Conservation (phyloP, 2,113 vertebrate genomes). For the Dromas ardeola region DNA sequence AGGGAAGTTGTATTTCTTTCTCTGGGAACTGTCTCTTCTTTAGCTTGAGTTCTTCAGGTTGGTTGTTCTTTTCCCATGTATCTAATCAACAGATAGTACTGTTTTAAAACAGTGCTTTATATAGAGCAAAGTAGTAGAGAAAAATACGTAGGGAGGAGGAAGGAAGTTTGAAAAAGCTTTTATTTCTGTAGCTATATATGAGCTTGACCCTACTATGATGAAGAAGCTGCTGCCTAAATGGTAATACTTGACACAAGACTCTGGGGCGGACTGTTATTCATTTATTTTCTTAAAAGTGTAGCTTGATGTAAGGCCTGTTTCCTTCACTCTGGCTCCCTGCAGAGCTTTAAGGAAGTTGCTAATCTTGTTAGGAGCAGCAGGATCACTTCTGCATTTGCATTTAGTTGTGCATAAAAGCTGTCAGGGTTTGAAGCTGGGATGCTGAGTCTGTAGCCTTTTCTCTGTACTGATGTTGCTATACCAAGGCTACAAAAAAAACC, state of each 20-base stretch:
- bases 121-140: fast-evolving
- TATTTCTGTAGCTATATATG: neutral
- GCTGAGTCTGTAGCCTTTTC: neutral
- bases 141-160: fast-evolving
- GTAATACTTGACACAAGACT: neutral
- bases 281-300: neutral
- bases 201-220: neutral
- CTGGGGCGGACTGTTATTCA: neutral
- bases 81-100: fast-evolving
- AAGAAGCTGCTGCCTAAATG: neutral
- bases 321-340: neutral
- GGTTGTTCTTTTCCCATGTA: fast-evolving
- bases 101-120: fast-evolving
- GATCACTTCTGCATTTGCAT: neutral
- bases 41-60: neutral
- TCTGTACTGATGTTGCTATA: fast-evolving
- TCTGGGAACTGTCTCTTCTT: neutral
- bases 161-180: neutral
- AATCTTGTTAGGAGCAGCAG: slow-evolving; percentile 49
- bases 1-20: neutral
- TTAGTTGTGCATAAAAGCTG: neutral
- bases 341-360: slow-evolving; percentile 43
- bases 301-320: neutral
- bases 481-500: fast-evolving
- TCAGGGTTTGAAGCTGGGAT: neutral